Evolutionary conservation across 2,797 vertebrate species (phyloP), one percentile per base, ranked within the genome.

Genomic region (Danio kyathit): DNA sequence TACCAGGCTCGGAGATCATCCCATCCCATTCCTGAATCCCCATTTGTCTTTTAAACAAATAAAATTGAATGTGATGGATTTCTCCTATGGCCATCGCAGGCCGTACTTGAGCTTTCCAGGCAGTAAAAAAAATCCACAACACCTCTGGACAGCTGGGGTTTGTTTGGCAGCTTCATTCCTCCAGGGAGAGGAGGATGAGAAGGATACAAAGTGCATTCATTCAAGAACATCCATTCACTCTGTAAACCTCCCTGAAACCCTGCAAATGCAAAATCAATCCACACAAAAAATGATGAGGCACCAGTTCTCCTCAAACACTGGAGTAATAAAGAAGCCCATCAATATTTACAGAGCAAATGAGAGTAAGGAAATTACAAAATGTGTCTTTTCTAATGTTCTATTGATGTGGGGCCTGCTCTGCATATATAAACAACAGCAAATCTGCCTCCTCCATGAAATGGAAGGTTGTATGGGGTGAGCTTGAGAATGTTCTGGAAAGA

Each of bases 321-420:
- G 66, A 61, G 60, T 71, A 80, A 73, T 74, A 74, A 80, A 74
- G 69, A 65, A 73, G 48, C n/a, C 48, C 61, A 48, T 80, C 70
- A 80, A 80, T 74, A 80, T 80, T 80, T 80, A 74, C 69, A 57
- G 79, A 80, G 70, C 79, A 80, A 80, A 74, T 80, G 70, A 80
- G 43, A 74, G 49, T 56, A 74, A 48, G 70, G 70, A 73, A 80
- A 80, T 80, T 80, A 80, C 78, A 80, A 73, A 80, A 64, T 80
- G 69, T 80, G 17, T 73, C 41, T 73, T 72, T 80, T 63, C 69
- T 73, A 73, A 80, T 80, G 70, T 41, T 57, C 21, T 80, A 80
- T 74, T 66, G 59, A 80, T 73, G 79, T 71, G 41, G 60, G 48
- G 51, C 79, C 70, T 44, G 19, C 70, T 73, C 59, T 66, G 60